Conservation (phyloP, 2,113 vertebrate species). For the Pampusana beccarii region DNA sequence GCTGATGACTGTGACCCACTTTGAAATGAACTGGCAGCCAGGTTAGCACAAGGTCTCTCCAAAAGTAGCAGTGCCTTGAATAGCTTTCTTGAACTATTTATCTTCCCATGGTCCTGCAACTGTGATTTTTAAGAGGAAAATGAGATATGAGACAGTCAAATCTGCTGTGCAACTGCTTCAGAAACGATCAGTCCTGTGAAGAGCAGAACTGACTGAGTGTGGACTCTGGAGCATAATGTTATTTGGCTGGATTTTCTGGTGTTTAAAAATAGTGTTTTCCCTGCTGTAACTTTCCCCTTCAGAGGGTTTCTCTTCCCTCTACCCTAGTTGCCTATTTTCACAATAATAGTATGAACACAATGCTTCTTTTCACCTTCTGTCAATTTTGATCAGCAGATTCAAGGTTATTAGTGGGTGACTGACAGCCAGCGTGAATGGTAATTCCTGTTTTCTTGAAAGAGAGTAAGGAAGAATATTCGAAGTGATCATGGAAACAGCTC, state of each 20-base stretch:
- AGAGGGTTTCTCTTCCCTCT: slow-evolving; percentile 3
- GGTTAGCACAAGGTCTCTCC: neutral
- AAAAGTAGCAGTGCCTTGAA: neutral
- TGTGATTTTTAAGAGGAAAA: slow-evolving; percentile 6
- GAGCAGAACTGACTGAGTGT: neutral
- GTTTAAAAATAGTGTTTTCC: slow-evolving; percentile 42
- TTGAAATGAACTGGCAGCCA: neutral
- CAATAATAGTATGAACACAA: neutral
- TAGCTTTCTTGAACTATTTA: neutral
- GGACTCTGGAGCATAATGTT: neutral
- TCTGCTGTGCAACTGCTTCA: neutral
- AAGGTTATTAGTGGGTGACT: neutral
- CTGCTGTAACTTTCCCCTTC: neutral
- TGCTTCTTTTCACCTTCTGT: neutral
- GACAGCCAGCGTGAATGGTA: neutral
- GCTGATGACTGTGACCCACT: neutral
- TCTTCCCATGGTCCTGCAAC: neutral
- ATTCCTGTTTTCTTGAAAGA: neutral
- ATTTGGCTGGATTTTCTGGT: slow-evolving; percentile 9
- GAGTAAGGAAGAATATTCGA: neutral
- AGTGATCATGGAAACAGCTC: neutral
- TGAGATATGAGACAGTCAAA: neutral
- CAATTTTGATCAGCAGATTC: neutral
- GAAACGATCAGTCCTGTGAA: neutral
- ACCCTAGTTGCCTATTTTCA: slow-evolving; percentile 1